A percentile compares a stretch with the other conserved stretches of the same genome.
Conservation (phyloP, 2,113 vertebrate species). For the Cephalopterus ornatus region DNA sequence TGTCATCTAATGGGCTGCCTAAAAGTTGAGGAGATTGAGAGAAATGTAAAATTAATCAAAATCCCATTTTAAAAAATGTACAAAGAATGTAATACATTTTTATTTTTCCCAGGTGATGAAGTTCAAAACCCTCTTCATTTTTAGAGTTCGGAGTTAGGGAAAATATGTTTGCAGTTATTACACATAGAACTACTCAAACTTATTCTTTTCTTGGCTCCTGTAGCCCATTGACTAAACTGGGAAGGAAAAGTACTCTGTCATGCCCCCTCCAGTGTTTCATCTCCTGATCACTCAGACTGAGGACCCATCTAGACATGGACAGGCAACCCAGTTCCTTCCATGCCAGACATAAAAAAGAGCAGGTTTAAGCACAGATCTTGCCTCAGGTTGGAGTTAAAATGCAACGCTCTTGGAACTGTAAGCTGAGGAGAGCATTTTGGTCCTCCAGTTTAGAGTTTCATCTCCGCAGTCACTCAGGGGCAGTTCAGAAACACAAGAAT, state of each 20-base stretch:
- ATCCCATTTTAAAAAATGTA: not conserved
- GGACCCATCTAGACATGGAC: not conserved
- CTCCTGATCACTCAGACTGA: not conserved
- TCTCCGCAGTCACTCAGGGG: not conserved
- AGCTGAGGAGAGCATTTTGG: not conserved
- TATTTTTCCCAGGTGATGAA: not conserved
- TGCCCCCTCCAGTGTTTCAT: fast-evolving
- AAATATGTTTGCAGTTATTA: not conserved
- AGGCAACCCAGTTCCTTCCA: not conserved
- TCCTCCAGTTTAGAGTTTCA: not conserved
- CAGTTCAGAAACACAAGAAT: not conserved
- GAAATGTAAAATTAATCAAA: not conserved
- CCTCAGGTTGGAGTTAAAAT: not conserved
- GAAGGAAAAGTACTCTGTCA: not conserved
- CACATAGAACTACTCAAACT: not conserved
- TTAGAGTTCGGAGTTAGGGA: not conserved
- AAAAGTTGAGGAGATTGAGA: not conserved
- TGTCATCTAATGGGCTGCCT: not conserved
- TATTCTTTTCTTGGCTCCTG: not conserved
- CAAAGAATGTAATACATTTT: not conserved
- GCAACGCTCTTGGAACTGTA: not conserved
- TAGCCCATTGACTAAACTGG: not conserved
- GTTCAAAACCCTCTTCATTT: not conserved
- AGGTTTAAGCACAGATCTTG: not conserved
- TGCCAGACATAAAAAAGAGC: not conserved